Base-by-base conservation (phyloP, 2,797 vertebrate species). In the Myiotriccus ornatus region DNA sequence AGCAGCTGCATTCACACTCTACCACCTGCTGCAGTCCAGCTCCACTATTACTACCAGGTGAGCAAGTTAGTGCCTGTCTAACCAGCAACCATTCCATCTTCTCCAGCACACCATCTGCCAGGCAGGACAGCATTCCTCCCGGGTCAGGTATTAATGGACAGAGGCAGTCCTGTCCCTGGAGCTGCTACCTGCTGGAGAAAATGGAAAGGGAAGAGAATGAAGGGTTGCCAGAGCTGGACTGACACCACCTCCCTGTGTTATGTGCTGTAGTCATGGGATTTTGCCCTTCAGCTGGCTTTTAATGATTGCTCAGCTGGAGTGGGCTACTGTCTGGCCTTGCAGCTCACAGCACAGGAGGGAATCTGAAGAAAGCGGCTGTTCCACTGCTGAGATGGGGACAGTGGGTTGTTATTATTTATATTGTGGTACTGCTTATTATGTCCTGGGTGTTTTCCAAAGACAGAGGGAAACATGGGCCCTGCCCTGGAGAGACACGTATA, bases 351-450 rank as follows among this genome's bases (percentile, higher is more conserved):
- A 0, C 91, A 88, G 94, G 87, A 91, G 84, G 95, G 77, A 89
- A 84, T 81, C 84, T 78, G 91, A 41, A 78, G 95, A 91, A 90
- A 95, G 90, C 34, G 67, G 70, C 82, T 69, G 87, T 24, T 87
- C 65, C 13, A 4, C 74, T 43, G 81, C 87, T 90, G 87, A 65
- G 88, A 94, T 89, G 91, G 94, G 90, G 92, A 94, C 94, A 90
- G 95, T 75, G 86, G 71, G 74, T 94, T 96, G 91, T 94, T 96
- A 90, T 95, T 96, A 96, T 93, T 96, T 96, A 87, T 90, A 68
- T 90, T 97, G 95, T 93, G 91, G 77, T 89, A 60, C 94, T 94
- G 91, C 88, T 68, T 94, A 94, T 77, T 94, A 79, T 9, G 64
- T 77, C 79, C 94, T 95, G 95, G 75, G 77, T 60, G 65, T 85